Percentiles rank a stretch among this genome's conserved stretches.
Conservation (phyloP, 2,113 vertebrate species). For the Sialia sialis region DNA sequence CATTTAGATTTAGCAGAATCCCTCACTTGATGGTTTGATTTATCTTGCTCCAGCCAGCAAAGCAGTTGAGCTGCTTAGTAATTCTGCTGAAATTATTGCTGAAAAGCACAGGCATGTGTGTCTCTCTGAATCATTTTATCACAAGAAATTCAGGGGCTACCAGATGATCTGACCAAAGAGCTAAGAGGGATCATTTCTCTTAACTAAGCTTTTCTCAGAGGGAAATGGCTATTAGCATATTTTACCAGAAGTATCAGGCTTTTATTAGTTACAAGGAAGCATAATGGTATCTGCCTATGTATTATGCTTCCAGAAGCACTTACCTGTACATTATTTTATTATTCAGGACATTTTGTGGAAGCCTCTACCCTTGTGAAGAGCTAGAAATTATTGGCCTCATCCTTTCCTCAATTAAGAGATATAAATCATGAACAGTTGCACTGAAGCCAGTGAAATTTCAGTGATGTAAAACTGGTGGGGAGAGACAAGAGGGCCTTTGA, state of each 20-base stretch:
- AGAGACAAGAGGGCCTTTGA: neutral
- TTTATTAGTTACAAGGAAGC: neutral
- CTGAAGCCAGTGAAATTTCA: neutral
- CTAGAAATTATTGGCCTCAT: neutral
- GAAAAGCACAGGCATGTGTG: neutral
- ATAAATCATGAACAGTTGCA: neutral
- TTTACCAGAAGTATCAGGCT: neutral
- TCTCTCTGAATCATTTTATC: neutral
- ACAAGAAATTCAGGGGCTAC: neutral
- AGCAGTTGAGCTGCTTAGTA: neutral
- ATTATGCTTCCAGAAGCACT: neutral
- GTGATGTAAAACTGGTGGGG: neutral
- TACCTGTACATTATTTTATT: neutral
- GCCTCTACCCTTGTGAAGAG: neutral
- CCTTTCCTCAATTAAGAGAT: neutral
- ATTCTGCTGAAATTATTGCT: neutral
- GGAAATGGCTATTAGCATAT: neutral
- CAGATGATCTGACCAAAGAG: neutral
- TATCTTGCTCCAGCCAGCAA: neutral
- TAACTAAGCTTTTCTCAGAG: neutral
- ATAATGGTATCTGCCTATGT: neutral
- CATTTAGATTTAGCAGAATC: conserved; percentile 15
- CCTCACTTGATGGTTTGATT: neutral
- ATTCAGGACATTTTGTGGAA: neutral
- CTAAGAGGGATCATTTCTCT: neutral